Conservation (phyloP, 2,113 vertebrate species). For the Hippotragus niger region DNA sequence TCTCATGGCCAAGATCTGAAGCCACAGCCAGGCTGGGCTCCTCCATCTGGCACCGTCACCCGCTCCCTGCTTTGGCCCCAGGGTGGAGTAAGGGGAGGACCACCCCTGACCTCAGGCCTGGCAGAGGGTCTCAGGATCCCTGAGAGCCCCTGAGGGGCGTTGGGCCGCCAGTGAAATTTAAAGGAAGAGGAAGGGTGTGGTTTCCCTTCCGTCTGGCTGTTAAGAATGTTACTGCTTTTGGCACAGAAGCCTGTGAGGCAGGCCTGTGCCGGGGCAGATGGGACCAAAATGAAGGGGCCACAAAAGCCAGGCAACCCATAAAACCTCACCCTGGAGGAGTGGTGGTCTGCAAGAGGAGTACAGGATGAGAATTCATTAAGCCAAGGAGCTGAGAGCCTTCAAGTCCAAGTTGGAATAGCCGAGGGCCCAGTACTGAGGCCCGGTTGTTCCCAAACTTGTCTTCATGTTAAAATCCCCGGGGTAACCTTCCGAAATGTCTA, state of each 20-base stretch:
- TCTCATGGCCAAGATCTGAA: not conserved
- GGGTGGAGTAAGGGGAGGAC: not conserved
- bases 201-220: not conserved
- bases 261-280: not conserved
- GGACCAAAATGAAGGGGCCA: not conserved
- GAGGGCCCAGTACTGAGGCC: not conserved
- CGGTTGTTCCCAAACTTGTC: not conserved
- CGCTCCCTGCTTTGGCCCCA: not conserved
- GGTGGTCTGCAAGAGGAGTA: not conserved
- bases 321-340: not conserved
- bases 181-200: conserved; percentile 30
- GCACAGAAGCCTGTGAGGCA: not conserved
- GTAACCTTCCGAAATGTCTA: not conserved
- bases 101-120: not conserved
- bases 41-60: not conserved
- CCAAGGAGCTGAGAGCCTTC: not conserved
- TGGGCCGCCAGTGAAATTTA: not conserved
- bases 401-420: not conserved
- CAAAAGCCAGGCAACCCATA: not conserved
- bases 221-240: not conserved
- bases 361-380: not conserved
- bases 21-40: not conserved
- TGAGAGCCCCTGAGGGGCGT: not conserved
- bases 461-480: not conserved
- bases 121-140: not conserved